Percentiles rank a stretch among this genome's conserved stretches.
phyloP scores from a whole-genome alignment of 2,888 invertebrate genomes.

The Temnothorax ravouxi region DNA sequence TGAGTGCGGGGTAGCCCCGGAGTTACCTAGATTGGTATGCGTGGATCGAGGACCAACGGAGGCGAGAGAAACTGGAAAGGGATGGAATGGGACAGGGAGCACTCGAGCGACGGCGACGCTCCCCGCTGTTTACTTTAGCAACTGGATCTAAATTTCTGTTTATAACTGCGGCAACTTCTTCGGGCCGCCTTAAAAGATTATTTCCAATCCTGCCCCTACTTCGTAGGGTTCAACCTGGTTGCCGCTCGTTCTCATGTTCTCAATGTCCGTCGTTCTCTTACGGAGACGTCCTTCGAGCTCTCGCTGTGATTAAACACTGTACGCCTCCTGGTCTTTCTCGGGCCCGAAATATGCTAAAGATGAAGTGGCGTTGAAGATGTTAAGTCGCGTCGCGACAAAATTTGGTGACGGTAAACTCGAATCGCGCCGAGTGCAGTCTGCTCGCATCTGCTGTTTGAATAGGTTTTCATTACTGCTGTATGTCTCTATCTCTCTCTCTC shows the following conservation, averaged over 20 bases:
- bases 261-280: slow-evolving; percentile 37
- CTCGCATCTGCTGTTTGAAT: slow-evolving; percentile 44
- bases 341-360: neutral
- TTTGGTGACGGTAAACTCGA: slow-evolving; percentile 29
- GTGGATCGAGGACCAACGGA: slow-evolving; percentile 11
- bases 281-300: slow-evolving; percentile 35
- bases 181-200: slow-evolving; percentile 81
- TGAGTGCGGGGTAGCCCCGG: slow-evolving; percentile 29
- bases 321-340: neutral
- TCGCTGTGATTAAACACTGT: slow-evolving; percentile 62
- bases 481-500: neutral
- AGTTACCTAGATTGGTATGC: slow-evolving; percentile 6
- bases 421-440: slow-evolving; percentile 34
- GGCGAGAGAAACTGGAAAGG: slow-evolving; percentile 53
- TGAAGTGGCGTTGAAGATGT: slow-evolving; percentile 58
- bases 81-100: slow-evolving; percentile 47
- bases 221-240: slow-evolving; percentile 15
- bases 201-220: slow-evolving; percentile 66
- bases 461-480: slow-evolving; percentile 35
- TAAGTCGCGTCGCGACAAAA: slow-evolving; percentile 45
- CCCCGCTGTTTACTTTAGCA: slow-evolving; percentile 80
- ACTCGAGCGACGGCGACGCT: slow-evolving; percentile 60
- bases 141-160: slow-evolving; percentile 84
- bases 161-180: slow-evolving; percentile 82
- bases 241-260: neutral